Evolutionary conservation across 2,113 vertebrate genomes (phyloP).

Genomic region (rat (Rattus norvegicus)): DNA sequence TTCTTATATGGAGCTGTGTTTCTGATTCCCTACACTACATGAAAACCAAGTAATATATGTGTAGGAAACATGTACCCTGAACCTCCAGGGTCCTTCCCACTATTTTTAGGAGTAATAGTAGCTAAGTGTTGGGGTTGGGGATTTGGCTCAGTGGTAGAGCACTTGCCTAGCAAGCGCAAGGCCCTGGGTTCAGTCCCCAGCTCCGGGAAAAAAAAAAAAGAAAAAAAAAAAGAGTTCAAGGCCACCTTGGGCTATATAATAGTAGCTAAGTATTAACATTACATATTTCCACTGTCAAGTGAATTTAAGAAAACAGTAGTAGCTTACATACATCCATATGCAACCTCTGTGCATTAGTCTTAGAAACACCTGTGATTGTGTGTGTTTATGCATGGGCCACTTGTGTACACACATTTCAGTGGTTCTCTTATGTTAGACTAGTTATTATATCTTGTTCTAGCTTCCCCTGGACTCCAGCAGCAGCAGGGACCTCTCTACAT

Average conservation of each 20-base stretch:
- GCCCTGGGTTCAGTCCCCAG: too few relatives aligned
- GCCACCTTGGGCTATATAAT: too few relatives aligned
- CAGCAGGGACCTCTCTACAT: not conserved
- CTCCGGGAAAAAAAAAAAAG: too few relatives aligned
- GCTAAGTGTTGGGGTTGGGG: not conserved
- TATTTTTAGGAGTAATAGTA: not conserved
- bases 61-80: not conserved
- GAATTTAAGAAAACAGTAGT: not conserved
- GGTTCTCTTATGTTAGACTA: not conserved
- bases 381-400: accelerated
- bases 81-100: too few relatives aligned
- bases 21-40: not conserved
- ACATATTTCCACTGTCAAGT: not conserved
- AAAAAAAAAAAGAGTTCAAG: too few relatives aligned
- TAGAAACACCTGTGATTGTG: accelerated
- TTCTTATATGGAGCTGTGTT: not conserved
- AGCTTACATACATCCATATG: accelerated
- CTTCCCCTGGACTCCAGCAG: not conserved
- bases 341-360: not conserved
- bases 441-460: not conserved
- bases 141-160: too few relatives aligned
- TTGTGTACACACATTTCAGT: accelerated
- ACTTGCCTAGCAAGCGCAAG: too few relatives aligned
- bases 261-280: not conserved
- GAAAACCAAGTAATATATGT: not conserved